Evolutionary conservation across 1,140 invertebrate genomes (phyloP), one percentile per base, ranked within the genome.

Genomic region (Drosophila parabipectinata): DNA sequence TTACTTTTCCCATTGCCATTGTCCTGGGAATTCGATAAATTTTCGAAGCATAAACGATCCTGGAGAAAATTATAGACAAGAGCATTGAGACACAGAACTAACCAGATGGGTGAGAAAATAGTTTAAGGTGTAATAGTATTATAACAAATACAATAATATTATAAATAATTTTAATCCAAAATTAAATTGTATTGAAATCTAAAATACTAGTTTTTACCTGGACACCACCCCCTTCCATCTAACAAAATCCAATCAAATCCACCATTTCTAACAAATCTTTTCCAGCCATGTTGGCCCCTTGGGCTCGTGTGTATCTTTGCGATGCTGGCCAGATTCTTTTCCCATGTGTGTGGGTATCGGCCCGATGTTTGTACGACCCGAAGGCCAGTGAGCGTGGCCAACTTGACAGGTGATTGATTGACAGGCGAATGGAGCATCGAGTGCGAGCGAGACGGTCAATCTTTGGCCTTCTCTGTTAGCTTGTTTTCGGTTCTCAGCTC

Each of bases 351-450:
- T 30, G n/a, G 58, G 69, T 77, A 18, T 51, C 14, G 59, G 57
- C 26, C 8, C 51, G 24, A 47, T 54, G 55, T 47, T 48, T 68
- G 41, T 37, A 41, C n/a, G 18, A 34, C 28, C 21, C 39, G 60
- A 60, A 32, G 68, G 50, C 73, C 81, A 79, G 77, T 71, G 63
- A 78, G 79, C 75, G 79, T 78, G 73, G 74, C 82, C 72, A 73
- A 62, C 44, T 72, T 84, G 88, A 84, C 88, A 90, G 79, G 77
- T 87, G 88, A 90, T 90, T 90, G 88, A 90, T 90, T 88, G 88
- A 90, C 88, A 90, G 66, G 50, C 66, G 47, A 45, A 76, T 57
- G 69, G 48, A 24, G 54, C 8, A 12, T 18, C 7, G 14, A 28
- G 77, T 51, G 78, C 48, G 37, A 81, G 69, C 67, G 58, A 63